A percentile compares a stretch with the other conserved stretches of the same genome.
phyloP scores from a whole-genome alignment of 2,888 invertebrate genomes.

The Caenorhabditis macrosperma region DNA sequence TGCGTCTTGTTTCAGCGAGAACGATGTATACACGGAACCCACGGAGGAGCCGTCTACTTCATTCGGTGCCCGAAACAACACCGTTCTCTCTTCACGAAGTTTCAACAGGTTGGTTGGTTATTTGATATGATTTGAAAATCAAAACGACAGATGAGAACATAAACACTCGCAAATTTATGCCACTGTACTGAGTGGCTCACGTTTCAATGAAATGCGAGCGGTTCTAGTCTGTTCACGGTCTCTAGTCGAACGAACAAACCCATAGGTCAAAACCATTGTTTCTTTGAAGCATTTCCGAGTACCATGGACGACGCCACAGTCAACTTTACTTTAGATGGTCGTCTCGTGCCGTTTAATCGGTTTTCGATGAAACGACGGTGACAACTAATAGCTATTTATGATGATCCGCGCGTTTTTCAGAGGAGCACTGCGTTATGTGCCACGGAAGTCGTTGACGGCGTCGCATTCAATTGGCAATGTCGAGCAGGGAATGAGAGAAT shows the following conservation, averaged over 20 bases:
- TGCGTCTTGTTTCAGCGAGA: conserved; percentile 44
- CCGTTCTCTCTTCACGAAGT: conserved; percentile 58
- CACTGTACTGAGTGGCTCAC: too few species aligned
- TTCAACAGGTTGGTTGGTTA: conserved; percentile 58
- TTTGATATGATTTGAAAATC: neutral
- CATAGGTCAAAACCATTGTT: conserved; percentile 1
- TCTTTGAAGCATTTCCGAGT: conserved; percentile 31
- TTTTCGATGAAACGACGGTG: conserved; percentile 55
- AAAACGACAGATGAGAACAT: neutral
- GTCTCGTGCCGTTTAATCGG: conserved; percentile 49
- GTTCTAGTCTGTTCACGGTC: too few species aligned
- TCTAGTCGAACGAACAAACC: neutral
- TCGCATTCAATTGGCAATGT: conserved; percentile 76
- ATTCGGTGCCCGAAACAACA: conserved; percentile 54
- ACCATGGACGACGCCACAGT: conserved; percentile 31
- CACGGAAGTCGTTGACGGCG: conserved; percentile 67
- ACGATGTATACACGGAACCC: conserved; percentile 52
- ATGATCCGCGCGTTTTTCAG: conserved; percentile 44
- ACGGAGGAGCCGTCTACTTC: conserved; percentile 56
- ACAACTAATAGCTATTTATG: conserved; percentile 33
- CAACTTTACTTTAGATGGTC: conserved; percentile 49
- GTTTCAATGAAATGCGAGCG: too few species aligned
- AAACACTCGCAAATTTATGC: neutral
- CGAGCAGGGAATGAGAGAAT: conserved; percentile 62
- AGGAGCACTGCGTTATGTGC: conserved; percentile 56